Base-by-base conservation (phyloP, 2,797 vertebrate genomes). In the Muraenolepis orangiensis region DNA sequence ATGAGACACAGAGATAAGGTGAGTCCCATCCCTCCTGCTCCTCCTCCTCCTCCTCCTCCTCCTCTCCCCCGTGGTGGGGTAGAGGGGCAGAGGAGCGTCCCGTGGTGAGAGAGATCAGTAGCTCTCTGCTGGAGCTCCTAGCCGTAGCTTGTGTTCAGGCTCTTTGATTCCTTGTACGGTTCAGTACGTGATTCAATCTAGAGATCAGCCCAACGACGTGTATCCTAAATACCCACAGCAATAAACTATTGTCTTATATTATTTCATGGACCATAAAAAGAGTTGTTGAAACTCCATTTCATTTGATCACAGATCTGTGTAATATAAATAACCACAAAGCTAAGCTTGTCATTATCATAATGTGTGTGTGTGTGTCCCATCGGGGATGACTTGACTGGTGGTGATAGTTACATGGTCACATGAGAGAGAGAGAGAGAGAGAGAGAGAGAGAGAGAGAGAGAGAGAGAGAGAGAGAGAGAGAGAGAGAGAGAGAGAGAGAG, bases 1-100 rank as follows among this genome's bases (percentile, higher is more conserved):
- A 82, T 86, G 74, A 90, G 85, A 81, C 84, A 88, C 73, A 76
- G 86, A 5, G 85, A 87, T 72, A 93, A 93, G 91, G 94, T 95
- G 81, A 91, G 91, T 76, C 8, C 73, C 73, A 36, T 64, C 23
- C 40, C 70, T 31, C 72, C 72, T 36, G 18, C 38, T 6, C 1
- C 51, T 23, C 51, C 20, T 20, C 6, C 57, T n/a, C 11, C 57
- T 6, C n/a, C 57, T 14, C 64, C 23, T 26, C 64, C 23, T 12
- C 7, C 64, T 6, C 23, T n/a, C 8, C n/a, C 66, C n/a, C 57
- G 7, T 64, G 23, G 57, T 46, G 23, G 57, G 57, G 23, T 26
- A 26, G 57, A 26, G 57, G 57, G 23, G 16, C 23, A 4, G 57
- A 64, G 57, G 23, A 26, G 57, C 57, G 7, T 57, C 51, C 20